These are phyloP conservation scores for Helicoverpa armigera DNA, from an alignment of 1,140 invertebrate species.

Conservation along the genomic window DNA sequence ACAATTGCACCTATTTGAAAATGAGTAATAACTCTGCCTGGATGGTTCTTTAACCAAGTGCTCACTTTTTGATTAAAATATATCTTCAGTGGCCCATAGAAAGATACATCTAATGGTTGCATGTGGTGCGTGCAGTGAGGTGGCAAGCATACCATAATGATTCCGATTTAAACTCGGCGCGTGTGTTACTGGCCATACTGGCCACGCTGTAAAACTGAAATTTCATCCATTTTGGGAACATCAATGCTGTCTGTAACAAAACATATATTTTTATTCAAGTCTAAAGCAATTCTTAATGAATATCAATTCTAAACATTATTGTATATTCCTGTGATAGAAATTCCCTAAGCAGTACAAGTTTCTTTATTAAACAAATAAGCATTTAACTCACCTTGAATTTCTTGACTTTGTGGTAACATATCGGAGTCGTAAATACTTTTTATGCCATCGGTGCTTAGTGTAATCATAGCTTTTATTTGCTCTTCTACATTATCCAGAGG, in stretches of 20 bases:
- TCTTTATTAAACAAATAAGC: neutral
- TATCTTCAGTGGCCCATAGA: slow-evolving; percentile 73
- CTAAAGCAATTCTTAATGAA: no score
- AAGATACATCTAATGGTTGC: slow-evolving; percentile 75
- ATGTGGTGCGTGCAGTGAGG: slow-evolving; percentile 76
- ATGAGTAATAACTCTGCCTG: slow-evolving; percentile 60
- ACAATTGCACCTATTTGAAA: slow-evolving; percentile 64
- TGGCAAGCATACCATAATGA: slow-evolving; percentile 72
- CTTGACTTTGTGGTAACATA: neutral
- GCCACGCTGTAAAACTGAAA: no score
- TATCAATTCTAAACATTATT: no score
- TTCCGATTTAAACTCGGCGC: slow-evolving; percentile 18
- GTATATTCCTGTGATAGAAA: no score
- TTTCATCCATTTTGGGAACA: neutral
- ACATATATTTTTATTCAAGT: neutral
- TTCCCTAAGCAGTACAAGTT: no score
- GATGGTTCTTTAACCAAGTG: slow-evolving; percentile 65
- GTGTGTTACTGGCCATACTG: no score
- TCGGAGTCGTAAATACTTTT: neutral
- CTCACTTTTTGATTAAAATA: slow-evolving; percentile 68
- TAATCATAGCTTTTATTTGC: neutral
- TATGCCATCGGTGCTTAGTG: neutral
- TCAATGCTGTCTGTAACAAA: neutral
- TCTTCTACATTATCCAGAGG: neutral
- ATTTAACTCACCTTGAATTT: neutral